Conservation (phyloP, 2,888 invertebrate genomes). For the Ptychoptera albimana region DNA sequence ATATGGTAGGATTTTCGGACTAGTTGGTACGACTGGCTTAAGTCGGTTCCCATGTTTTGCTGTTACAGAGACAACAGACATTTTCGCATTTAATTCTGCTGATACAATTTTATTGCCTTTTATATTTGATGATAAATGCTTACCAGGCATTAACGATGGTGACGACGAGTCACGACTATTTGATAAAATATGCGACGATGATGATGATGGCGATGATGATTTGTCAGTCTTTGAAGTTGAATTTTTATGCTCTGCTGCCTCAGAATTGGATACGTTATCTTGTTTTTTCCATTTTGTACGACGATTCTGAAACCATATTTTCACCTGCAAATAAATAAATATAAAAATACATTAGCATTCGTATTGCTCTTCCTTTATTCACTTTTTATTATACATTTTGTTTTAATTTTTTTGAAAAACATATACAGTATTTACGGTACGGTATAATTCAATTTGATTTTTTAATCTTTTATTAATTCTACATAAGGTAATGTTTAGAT, state of each 20-base stretch:
- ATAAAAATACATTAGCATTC: neutral
- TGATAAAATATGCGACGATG: constrained; percentile 5
- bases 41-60: neutral
- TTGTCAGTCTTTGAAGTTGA: constrained; percentile 1
- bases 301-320: constrained; percentile 32
- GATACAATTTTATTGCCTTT: constrained; percentile 14
- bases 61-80: constrained; percentile 12
- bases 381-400: neutral
- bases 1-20: neutral
- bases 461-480: no score
- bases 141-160: constrained; percentile 11
- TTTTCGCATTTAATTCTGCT: constrained; percentile 21
- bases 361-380: neutral
- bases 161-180: constrained; percentile 10
- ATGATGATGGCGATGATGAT: constrained; percentile 3
- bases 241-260: constrained; percentile 64
- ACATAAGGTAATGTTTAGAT: no score
- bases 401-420: neutral
- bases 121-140: constrained; percentile 9
- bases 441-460: no score
- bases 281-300: constrained; percentile 63
- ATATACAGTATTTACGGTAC: no score
- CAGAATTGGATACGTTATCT: constrained; percentile 78
- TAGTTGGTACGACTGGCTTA: neutral
- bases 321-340: constrained; percentile 20